Evolutionary conservation across 2,888 invertebrate species (phyloP).

Genomic region (Tyria jacobaeae): DNA sequence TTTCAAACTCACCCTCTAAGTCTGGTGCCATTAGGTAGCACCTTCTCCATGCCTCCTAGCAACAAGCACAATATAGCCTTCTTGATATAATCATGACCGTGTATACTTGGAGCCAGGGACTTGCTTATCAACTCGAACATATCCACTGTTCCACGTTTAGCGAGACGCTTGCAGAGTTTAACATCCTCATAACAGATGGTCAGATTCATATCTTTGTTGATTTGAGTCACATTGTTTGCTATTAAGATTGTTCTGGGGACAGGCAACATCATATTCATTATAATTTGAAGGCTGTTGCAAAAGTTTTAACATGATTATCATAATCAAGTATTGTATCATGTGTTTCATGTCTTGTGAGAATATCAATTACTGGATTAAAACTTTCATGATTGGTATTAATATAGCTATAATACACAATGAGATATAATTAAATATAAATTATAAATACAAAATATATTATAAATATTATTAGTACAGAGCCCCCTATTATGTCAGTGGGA

Average conservation of each 20-base stretch:
- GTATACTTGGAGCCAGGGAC: constrained; percentile 98
- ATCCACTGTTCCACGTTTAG: constrained; percentile 89
- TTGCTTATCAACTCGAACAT: constrained; percentile 96
- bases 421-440: too few relatives aligned
- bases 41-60: constrained; percentile 98
- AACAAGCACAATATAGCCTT: constrained; percentile 97
- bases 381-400: too few relatives aligned
- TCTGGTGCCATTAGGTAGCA: constrained; percentile 95
- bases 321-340: too few relatives aligned
- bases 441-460: too few relatives aligned
- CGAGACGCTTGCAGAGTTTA: constrained; percentile 93
- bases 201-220: constrained; percentile 94
- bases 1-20: constrained; percentile 90
- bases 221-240: constrained; percentile 95
- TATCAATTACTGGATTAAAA: too few relatives aligned
- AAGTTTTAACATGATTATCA: too few relatives aligned
- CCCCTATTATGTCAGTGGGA: too few relatives aligned
- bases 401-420: too few relatives aligned
- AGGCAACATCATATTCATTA: background rate
- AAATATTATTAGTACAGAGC: too few relatives aligned
- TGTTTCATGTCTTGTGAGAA: too few relatives aligned
- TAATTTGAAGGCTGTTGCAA: background rate
- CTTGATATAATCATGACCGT: constrained; percentile 98
- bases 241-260: constrained; percentile 93
- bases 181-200: constrained; percentile 95